phyloP scores from a whole-genome alignment of 35 echinoderm and acorn worm genomes.

The Holothuria glaberrima region DNA sequence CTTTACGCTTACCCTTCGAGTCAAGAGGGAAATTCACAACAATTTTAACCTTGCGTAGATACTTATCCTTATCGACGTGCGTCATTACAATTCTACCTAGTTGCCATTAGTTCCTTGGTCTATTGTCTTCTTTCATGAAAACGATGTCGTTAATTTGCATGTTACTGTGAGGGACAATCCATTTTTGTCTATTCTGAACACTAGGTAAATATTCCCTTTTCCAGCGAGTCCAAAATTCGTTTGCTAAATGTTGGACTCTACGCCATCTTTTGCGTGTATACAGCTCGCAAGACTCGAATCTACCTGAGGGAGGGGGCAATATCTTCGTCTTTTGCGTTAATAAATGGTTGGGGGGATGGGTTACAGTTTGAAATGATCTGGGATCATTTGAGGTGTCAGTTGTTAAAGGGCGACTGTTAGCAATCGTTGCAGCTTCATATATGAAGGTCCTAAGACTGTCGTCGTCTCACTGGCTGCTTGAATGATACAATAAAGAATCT shows the following conservation, averaged over 20 bases:
- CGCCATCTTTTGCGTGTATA: not conserved
- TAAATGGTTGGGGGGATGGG: conserved; percentile 67
- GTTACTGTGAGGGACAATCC: not conserved
- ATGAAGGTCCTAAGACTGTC: conserved; percentile 80
- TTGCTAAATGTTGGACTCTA: conserved; percentile 6
- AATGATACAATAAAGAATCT: conserved; percentile 51
- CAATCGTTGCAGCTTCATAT: conserved; percentile 65
- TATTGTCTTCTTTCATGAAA: conserved; percentile 15
- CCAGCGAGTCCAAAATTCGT: not conserved
- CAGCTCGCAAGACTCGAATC: not conserved
- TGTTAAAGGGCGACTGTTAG: conserved; percentile 70
- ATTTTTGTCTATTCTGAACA: conserved; percentile 3
- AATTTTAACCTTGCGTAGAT: conserved; percentile 48
- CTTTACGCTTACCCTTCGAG: conserved; percentile 14
- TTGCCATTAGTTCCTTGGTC: conserved; percentile 55
- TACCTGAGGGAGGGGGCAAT: conserved; percentile 57
- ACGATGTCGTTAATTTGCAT: conserved; percentile 1
- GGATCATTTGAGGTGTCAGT: conserved; percentile 54
- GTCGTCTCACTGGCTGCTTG: conserved; percentile 61
- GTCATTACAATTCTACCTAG: conserved; percentile 41
- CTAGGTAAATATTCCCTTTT: not conserved
- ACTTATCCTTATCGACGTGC: conserved; percentile 9
- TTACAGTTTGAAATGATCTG: conserved; percentile 61
- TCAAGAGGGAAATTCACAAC: conserved; percentile 2
- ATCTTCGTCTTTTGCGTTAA: conserved; percentile 68